These are phyloP conservation scores for Venustoraphidia nigricollis DNA, from an alignment of 2,888 invertebrate species.

Conservation along the genomic window DNA sequence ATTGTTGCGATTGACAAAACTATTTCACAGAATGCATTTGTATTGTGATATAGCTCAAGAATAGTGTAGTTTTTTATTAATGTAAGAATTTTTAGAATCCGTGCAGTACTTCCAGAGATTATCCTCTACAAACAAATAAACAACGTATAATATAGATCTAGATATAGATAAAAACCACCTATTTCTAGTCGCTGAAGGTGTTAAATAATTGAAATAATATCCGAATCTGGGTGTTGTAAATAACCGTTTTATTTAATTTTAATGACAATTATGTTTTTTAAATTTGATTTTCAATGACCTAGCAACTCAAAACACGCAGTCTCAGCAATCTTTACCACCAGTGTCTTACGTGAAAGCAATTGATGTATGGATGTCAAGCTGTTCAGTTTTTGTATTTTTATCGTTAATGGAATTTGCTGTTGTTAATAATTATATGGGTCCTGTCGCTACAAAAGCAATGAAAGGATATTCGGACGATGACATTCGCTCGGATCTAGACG, in stretches of 20 bases:
- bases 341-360: constrained; percentile 89
- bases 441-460: constrained; percentile 77
- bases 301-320: constrained; percentile 88
- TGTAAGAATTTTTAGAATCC: no score
- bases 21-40: no score
- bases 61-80: no score
- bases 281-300: constrained; percentile 13
- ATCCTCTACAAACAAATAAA: no score
- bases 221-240: no score
- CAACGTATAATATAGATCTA: no score
- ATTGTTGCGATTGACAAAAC: no score
- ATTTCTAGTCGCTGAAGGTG: no score
- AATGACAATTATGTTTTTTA: not conserved
- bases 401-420: constrained; percentile 83
- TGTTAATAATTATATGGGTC: constrained; percentile 76
- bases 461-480: constrained; percentile 82
- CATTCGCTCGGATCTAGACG: constrained; percentile 52
- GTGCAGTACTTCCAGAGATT: no score
- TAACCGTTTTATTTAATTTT: not conserved
- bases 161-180: no score
- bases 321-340: constrained; percentile 75
- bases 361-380: constrained; percentile 86
- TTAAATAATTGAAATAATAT: no score
- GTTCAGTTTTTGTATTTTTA: constrained; percentile 81
- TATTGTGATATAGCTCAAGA: no score